Evolutionary conservation across 1,140 invertebrate genomes (phyloP).

Genomic region (Lerema accius): DNA sequence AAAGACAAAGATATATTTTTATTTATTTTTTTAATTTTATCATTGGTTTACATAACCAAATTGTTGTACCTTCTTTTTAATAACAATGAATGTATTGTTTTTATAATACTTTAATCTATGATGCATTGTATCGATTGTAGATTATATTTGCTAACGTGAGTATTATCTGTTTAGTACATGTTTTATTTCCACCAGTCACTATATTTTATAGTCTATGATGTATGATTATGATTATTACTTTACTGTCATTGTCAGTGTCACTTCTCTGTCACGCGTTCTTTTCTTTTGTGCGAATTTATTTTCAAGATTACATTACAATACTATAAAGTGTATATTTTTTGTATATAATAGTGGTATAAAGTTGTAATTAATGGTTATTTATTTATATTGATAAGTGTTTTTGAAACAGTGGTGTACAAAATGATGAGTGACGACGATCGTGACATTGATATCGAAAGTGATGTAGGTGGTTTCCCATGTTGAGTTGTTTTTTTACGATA

Average conservation of each 20-base stretch:
- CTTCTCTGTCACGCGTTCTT: constrained; percentile 54
- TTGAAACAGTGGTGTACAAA: constrained; percentile 41
- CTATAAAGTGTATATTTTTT: constrained; percentile 23
- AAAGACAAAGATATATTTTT: too few species aligned
- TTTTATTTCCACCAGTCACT: too few species aligned
- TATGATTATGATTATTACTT: too few species aligned
- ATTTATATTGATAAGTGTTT: constrained; percentile 40
- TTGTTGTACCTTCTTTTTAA: too few species aligned
- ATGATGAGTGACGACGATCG: constrained; percentile 95
- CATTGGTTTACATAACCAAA: too few species aligned
- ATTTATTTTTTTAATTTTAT: too few species aligned
- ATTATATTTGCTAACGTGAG: too few species aligned
- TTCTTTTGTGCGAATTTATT: constrained; percentile 44
- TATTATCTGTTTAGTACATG: too few species aligned
- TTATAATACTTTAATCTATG: too few species aligned
- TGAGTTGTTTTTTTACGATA: constrained; percentile 40
- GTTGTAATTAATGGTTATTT: constrained; percentile 53
- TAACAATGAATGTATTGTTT: too few species aligned
- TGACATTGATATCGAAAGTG: constrained; percentile 96
- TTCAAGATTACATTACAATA: constrained; percentile 23
- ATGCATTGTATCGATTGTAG: too few species aligned
- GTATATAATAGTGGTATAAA: constrained; percentile 25
- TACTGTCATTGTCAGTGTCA: constrained; percentile 35
- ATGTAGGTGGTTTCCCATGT: constrained; percentile 86
- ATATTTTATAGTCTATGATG: too few species aligned